Base-by-base conservation (phyloP, 2,888 invertebrate genomes). In the Dione juno region DNA sequence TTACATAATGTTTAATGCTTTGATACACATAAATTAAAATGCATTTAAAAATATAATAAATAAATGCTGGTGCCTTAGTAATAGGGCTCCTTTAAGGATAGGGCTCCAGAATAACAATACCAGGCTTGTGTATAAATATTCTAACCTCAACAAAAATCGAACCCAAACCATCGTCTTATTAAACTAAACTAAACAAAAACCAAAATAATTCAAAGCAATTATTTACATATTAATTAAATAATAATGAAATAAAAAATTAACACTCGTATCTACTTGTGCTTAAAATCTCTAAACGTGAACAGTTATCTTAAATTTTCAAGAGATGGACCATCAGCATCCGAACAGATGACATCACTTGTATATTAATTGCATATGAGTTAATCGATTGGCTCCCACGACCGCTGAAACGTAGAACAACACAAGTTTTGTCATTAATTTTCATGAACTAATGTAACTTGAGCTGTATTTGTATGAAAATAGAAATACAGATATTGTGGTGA, bases 381-480 rank as follows among this genome's bases (percentile, higher is more conserved):
- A 88, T 87, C 88, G 87, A 87, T 88, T 74, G 84, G 84, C 85
- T 89, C 89, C 89, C 89, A 89, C 89, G 89, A 80, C 77, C 78
- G 73, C 74, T 72, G 66, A 41, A 69, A 70, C 66, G 54, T 0
- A 16, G 13, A n/a, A 8, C 70, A 40, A 71, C 70, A 48, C 66
- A 72, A 72, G 74, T 71, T 28, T 50, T 52, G 13, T 37, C 35
- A 13, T 37, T 19, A 10, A 64, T 40, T 52, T 16, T 13, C 37
- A 64, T 48, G 1, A 35, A n/a, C 16, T 11, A 35, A 35, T 35
- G 6, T 35, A 14, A 43, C 10, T 63, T 63, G 45, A 28, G 11
- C 35, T 63, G 3, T 59, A 1, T 57, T 50, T 0, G 0, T 0
- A 13, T 0, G 8, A 0, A 0, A 16, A 71, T 75, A 71, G 61